phyloP scores from a whole-genome alignment of 2,113 vertebrate genomes.

The Conger conger region DNA sequence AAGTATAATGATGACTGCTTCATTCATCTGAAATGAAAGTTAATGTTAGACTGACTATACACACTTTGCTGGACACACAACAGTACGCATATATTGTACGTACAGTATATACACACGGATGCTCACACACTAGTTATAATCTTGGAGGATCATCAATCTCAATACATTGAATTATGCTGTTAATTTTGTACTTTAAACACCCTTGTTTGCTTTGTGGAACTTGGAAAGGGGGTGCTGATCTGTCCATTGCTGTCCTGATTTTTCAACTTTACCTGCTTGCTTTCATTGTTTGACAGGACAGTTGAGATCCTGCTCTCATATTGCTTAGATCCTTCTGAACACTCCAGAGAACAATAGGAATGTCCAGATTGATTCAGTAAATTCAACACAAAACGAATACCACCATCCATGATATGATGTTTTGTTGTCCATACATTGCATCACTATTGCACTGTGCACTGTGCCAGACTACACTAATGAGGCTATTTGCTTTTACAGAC shows the following conservation, averaged over 20 bases:
- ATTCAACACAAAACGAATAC: neutral
- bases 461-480: neutral
- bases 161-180: neutral
- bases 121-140: neutral
- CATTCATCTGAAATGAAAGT: no score
- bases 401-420: neutral
- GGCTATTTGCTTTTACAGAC: neutral
- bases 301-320: neutral
- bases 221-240: neutral
- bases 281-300: neutral
- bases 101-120: constrained; percentile 25
- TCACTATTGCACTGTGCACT: neutral
- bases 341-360: neutral
- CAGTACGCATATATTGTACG: neutral
- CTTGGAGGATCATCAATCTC: neutral
- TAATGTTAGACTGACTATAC: no score
- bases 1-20: no score
- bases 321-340: neutral
- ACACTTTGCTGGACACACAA: neutral
- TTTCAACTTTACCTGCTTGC: neutral
- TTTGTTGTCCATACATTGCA: no score
- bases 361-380: neutral
- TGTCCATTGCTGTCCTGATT: neutral
- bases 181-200: neutral
- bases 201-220: neutral